Percentiles rank a stretch among this genome's conserved stretches.
phyloP scores from a whole-genome alignment of 2,888 invertebrate species.

The Agrypnus murinus region DNA sequence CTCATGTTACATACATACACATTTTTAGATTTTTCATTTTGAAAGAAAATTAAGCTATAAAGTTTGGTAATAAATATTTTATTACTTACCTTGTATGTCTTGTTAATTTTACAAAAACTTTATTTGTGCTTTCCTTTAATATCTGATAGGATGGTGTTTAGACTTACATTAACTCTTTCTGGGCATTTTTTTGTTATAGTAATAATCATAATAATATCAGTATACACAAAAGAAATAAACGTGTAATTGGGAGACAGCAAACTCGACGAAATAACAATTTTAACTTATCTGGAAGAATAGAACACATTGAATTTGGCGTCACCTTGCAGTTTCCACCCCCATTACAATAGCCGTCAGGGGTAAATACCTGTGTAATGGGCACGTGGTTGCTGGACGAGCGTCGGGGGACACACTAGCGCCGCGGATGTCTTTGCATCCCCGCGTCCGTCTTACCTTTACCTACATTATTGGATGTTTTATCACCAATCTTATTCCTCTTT shows the following conservation, averaged over 20 bases:
- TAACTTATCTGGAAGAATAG: conserved; percentile 34
- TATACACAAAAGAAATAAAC: conserved; percentile 15
- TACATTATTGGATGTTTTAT: conserved; percentile 64
- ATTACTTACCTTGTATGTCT: no score
- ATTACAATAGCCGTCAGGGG: conserved; percentile 65
- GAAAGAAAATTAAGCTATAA: no score
- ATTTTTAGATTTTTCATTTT: no score
- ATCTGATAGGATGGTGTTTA: no score
- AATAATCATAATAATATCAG: background rate
- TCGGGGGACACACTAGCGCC: conserved; percentile 64
- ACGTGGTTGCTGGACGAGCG: conserved; percentile 67
- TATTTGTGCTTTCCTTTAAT: no score
- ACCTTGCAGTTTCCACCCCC: conserved; percentile 64
- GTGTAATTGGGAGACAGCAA: background rate
- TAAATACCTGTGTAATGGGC: conserved; percentile 68
- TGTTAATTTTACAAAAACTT: no score
- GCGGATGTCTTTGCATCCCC: conserved; percentile 47
- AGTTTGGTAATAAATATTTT: no score
- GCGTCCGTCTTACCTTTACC: conserved; percentile 59
- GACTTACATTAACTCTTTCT: no score
- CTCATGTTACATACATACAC: no score
- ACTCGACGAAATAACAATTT: background rate
- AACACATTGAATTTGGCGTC: conserved; percentile 49
- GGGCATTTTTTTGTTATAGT: no score
- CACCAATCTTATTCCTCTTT: conserved; percentile 64